Percentiles rank a stretch among this genome's conserved stretches.
Evolutionary conservation across 1,140 invertebrate genomes (phyloP).

Genomic region (Phocides pigmalion): DNA sequence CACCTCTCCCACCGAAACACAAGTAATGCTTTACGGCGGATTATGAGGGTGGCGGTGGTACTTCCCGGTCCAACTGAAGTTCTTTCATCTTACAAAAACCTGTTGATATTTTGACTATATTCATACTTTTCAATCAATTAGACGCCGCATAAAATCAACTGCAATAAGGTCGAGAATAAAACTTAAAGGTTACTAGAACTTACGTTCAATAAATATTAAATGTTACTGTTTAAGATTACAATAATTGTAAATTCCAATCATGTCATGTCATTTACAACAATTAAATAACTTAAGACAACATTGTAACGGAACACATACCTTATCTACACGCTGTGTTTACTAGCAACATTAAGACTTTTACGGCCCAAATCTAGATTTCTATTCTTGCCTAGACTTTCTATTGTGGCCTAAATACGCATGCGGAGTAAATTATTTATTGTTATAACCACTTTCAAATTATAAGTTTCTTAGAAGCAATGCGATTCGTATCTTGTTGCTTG

Average conservation of each 20-base stretch:
- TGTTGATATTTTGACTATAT: too few species aligned
- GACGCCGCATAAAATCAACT: too few species aligned
- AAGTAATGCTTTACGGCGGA: too few species aligned
- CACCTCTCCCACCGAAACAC: too few species aligned
- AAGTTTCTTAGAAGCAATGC: constrained; percentile 35
- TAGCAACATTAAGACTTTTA: constrained; percentile 45
- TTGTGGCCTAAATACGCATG: constrained; percentile 46
- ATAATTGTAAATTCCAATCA: neutral
- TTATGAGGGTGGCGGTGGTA: too few species aligned
- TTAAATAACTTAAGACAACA: neutral
- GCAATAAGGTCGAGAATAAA: too few species aligned
- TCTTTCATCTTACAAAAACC: too few species aligned
- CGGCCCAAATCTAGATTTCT: constrained; percentile 54
- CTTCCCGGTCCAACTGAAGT: too few species aligned
- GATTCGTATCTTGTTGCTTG: constrained; percentile 24
- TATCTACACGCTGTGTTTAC: constrained; percentile 29
- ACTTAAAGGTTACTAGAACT: too few species aligned
- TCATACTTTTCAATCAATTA: too few species aligned
- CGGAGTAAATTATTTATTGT: constrained; percentile 45
- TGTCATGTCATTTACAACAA: neutral
- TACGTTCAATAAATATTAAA: too few species aligned
- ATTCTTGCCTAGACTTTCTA: constrained; percentile 48
- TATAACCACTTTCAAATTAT: constrained; percentile 46
- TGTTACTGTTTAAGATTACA: too few species aligned
- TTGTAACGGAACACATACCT: neutral